Base-by-base conservation (phyloP, 1,140 invertebrate genomes). In the Drosophila baimaii region DNA sequence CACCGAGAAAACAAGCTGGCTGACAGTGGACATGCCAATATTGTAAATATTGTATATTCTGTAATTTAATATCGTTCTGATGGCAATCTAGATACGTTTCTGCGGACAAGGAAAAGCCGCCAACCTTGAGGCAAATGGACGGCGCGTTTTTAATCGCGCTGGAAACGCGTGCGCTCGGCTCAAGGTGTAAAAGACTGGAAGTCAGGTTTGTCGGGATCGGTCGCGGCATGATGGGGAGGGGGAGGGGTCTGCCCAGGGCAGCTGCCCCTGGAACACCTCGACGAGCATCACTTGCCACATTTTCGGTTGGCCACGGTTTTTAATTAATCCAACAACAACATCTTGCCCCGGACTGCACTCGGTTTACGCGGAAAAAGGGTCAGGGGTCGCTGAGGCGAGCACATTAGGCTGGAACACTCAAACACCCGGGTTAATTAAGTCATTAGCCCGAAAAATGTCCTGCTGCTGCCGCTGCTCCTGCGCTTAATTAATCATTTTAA, bases 401-500 rank as follows among this genome's bases (percentile, higher is more conserved):
- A 86, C 83, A 86, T 86, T 86, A 86, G 51, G 62, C 51, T 65
- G 83, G 79, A 88, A 80, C 79, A 83, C 83, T 86, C 76, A 62
- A 57, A 55, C 63, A 23, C 23, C 59, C 52, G 82, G 44, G 72
- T 71, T 86, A 86, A 86, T 86, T 86, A 86, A 86, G 83, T 83
- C 83, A 86, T 89, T 86, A 86, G 76, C 72, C 74, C 77, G 77
- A 86, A 86, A 86, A 86, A 77, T 86, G 72, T 86, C 84, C 83
- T 86, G 84, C 65, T 69, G 61, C 31, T 54, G 46, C 83, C 71
- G 75, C 63, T 72, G 62, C 73, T 76, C 33, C 75, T 68, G 39
- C 76, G 66, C 79, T 65, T 89, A 86, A 86, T 86, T 86, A 86
- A 86, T 86, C 83, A 86, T 83, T 86, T 86, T 86, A 86, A 86